phyloP scores from a whole-genome alignment of 2,888 invertebrate species.

The Melanostoma scalare region DNA sequence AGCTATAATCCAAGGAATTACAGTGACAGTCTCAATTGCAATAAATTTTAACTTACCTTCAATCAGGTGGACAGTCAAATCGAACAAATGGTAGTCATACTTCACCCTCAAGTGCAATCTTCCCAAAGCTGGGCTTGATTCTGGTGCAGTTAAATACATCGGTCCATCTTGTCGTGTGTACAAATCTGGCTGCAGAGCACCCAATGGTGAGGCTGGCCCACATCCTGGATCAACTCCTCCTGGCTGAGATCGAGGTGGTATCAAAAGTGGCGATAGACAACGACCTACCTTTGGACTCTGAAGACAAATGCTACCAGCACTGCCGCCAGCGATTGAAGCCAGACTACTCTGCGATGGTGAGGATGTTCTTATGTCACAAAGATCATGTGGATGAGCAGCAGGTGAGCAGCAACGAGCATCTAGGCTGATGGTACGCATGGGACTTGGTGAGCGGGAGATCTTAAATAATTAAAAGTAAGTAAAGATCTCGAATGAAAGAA shows the following conservation, averaged over 20 bases:
- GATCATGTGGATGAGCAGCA: constrained; percentile 79
- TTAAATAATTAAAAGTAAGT: constrained; percentile 40
- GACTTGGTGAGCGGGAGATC: constrained; percentile 88
- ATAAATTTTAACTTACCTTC: constrained; percentile 85
- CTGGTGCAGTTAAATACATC: constrained; percentile 86
- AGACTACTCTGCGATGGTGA: constrained; percentile 89
- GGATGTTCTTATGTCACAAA: constrained; percentile 83
- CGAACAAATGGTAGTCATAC: constrained; percentile 95
- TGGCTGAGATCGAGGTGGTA: constrained; percentile 87
- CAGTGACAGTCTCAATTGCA: background rate
- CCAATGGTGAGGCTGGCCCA: constrained; percentile 85
- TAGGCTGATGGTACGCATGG: constrained; percentile 89
- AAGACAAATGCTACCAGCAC: constrained; percentile 77
- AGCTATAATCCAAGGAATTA: constrained; percentile 82
- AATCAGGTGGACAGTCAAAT: constrained; percentile 94
- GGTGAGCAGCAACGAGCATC: constrained; percentile 88
- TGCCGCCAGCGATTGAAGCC: constrained; percentile 84
- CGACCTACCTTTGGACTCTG: constrained; percentile 82
- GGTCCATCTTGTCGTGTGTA: constrained; percentile 92
- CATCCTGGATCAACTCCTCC: constrained; percentile 79
- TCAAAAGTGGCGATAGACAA: constrained; percentile 90
- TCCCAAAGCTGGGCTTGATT: constrained; percentile 88
- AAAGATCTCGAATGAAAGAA: background rate
- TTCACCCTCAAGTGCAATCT: constrained; percentile 92
- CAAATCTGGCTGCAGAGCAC: constrained; percentile 93